A percentile compares a stretch with the other conserved stretches of the same genome.
These are phyloP conservation scores for Eonycteris spelaea DNA, from an alignment of 2,113 vertebrate genomes.

Conservation along the genomic window DNA sequence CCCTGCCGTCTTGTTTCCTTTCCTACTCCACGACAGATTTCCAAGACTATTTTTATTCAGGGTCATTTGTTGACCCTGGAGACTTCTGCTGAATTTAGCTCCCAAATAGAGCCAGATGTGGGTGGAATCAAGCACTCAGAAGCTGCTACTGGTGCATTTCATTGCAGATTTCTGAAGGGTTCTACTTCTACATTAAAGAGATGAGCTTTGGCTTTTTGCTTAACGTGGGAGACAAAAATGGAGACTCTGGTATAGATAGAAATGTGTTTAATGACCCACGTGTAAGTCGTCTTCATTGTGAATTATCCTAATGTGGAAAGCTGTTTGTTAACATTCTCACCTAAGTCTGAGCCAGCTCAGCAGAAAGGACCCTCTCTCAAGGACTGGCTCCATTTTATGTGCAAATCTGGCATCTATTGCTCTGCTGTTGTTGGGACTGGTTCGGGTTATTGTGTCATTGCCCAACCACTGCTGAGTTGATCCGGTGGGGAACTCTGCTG, in stretches of 20 bases:
- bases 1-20: constrained; percentile 68
- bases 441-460: not conserved
- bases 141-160: constrained; percentile 46
- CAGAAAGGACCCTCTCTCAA: not conserved
- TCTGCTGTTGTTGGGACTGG: not conserved
- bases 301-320: not conserved
- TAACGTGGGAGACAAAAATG: not conserved
- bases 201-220: constrained; percentile 20
- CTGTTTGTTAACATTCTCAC: not conserved
- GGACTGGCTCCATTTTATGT: not conserved
- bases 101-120: constrained; percentile 73
- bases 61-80: constrained; percentile 78
- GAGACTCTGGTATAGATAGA: not conserved
- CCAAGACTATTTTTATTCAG: constrained; percentile 78
- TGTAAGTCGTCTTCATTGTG: not conserved
- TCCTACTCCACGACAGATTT: constrained; percentile 68
- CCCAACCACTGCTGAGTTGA: not conserved
- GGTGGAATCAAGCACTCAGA: constrained; percentile 30
- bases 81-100: constrained; percentile 74
- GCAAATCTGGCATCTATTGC: not conserved
- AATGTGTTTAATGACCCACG: not conserved
- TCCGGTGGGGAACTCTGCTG: not conserved
- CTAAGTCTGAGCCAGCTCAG: not conserved
- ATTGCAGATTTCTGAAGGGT: not conserved
- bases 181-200: not conserved